Evolutionary conservation across 2,113 vertebrate species (phyloP), one percentile per base, ranked within the genome.

Genomic region (Hemiscyllium ocellatum): DNA sequence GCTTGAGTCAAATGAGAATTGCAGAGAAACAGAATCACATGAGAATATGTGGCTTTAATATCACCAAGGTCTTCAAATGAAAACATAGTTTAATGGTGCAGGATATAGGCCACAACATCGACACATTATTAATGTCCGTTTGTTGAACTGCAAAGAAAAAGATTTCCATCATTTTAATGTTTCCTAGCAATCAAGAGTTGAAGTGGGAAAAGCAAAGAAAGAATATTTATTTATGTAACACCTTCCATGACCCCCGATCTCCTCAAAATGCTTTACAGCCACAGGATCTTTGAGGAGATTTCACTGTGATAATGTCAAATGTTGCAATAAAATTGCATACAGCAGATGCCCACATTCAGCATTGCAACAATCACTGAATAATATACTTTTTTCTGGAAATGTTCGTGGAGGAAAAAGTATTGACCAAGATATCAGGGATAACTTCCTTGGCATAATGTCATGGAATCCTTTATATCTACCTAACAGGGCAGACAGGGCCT

Each of bases 11-110:
- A 70, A 33, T 95, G 69, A 70, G 24, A 17, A 52, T 42, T 72
- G 69, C 13, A 50, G 24, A 68, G 22, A 70, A 94, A 37, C 66
- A 69, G n/a, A 94, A n/a, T 22, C 65, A 91, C 29, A 91, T 42
- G 37, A 47, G 66, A 70, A 50, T 70, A 94, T 68, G 26, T 70
- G 10, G 52, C 68, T 47, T 72, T 52, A 26, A 42, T 33, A 52
- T 70, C 94, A 52, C 94, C 68, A 52, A 72, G 68, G 69, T 72
- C 94, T 50, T 72, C 47, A 70, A 52, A 76, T 95, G 47, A 33
- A 95, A 95, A 95, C 42, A 94, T 17, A 72, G 69, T 76, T 72
- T 95, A 95, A 72, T 72, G 52, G 13, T 52, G 33, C 37, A 66
- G 61, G 61, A 29, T 29, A 90, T 61, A 56, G 37, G 87, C 24